Percentiles rank a stretch among this genome's conserved stretches.
These are phyloP conservation scores for Heliconius ismenius DNA, from an alignment of 2,888 invertebrate genomes.

Conservation along the genomic window DNA sequence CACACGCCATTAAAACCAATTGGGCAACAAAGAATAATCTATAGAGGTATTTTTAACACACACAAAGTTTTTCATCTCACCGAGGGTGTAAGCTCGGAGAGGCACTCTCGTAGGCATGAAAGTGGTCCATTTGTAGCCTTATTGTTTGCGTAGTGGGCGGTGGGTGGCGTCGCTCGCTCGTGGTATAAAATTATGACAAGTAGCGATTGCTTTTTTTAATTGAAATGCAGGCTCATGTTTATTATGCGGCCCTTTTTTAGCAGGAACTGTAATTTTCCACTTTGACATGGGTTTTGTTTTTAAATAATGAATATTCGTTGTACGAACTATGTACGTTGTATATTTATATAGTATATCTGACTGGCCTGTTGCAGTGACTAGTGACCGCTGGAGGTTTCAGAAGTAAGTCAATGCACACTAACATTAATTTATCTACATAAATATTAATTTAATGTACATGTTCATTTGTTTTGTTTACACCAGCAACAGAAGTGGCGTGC, in stretches of 20 bases:
- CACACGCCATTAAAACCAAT: background rate
- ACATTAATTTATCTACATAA: background rate
- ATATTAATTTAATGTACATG: no score
- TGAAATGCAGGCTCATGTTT: constrained; percentile 16
- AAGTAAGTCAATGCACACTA: background rate
- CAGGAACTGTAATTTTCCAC: constrained; percentile 17
- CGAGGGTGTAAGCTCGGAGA: constrained; percentile 40
- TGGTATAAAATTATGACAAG: constrained; percentile 43
- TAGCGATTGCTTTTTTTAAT: constrained; percentile 30
- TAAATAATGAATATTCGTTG: constrained; percentile 9
- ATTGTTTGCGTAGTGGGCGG: constrained; percentile 51
- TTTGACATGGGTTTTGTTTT: constrained; percentile 13
- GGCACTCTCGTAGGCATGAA: constrained; percentile 46
- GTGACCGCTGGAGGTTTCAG: background rate
- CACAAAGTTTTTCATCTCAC: constrained; percentile 35
- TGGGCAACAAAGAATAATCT: constrained; percentile 12
- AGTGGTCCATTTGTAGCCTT: constrained; percentile 44
- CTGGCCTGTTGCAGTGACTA: background rate
- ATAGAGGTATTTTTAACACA: constrained; percentile 19
- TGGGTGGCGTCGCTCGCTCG: constrained; percentile 49
- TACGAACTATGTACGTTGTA: background rate
- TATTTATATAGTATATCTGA: background rate
- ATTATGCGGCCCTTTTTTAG: constrained; percentile 11
- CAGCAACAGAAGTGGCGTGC: no score
- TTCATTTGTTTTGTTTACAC: no score